These are phyloP conservation scores for Drosophila arawakana DNA, from an alignment of 1,140 invertebrate genomes.

Conservation along the genomic window DNA sequence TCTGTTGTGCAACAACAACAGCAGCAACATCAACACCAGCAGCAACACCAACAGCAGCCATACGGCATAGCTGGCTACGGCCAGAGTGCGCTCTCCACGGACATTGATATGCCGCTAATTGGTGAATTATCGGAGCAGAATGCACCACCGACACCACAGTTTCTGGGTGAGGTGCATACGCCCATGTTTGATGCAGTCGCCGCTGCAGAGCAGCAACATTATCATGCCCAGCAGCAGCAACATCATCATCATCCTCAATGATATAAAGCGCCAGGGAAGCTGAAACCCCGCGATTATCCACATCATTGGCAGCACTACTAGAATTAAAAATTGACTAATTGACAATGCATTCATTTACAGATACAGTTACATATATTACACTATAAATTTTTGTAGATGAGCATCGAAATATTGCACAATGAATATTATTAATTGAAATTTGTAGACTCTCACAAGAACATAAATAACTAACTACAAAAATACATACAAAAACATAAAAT, in stretches of 20 bases:
- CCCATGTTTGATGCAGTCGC: conserved; percentile 82
- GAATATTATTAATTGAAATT: conserved; percentile 43
- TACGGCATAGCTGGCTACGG: conserved; percentile 69
- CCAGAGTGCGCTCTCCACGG: conserved; percentile 66
- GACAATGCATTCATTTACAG: conserved; percentile 25
- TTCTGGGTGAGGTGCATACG: conserved; percentile 79
- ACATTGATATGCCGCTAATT: conserved; percentile 81
- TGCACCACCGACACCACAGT: conserved; percentile 77
- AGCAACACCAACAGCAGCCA: conserved; percentile 47
- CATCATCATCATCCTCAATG: conserved; percentile 74
- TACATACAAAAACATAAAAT: conserved; percentile 28
- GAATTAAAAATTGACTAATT: conserved; percentile 3
- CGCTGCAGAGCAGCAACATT: conserved; percentile 80
- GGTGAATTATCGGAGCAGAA: conserved; percentile 77
- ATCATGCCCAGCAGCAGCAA: conserved; percentile 71
- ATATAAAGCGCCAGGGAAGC: conserved; percentile 66
- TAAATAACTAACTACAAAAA: conserved; percentile 3
- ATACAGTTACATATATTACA: conserved; percentile 19
- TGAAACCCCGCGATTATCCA: conserved; percentile 68
- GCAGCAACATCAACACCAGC: conserved; percentile 53
- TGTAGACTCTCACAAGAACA: conserved; percentile 22
- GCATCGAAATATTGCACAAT: conserved; percentile 70
- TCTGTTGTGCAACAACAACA: conserved; percentile 70
- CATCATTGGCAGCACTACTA: conserved; percentile 73
- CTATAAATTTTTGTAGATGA: conserved; percentile 63